Evolutionary conservation across 2,888 invertebrate species (phyloP), one percentile per base, ranked within the genome.

Genomic region (Drosophila niveifrons): DNA sequence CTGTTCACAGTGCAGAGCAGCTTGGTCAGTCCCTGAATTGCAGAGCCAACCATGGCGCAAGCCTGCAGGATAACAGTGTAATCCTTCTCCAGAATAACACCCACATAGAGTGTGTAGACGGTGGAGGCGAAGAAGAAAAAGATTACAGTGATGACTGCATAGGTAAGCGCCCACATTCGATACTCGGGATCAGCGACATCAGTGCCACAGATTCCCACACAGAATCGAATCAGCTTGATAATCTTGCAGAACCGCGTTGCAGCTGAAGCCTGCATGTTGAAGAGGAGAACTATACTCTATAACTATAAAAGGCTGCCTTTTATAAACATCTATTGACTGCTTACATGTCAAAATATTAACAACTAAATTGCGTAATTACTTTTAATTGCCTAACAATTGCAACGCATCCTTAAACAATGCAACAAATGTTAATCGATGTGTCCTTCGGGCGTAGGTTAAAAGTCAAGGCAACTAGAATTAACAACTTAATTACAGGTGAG

Each of bases 101-200:
- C 89, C 29, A 78, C 57, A 31, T 89, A 89, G 1, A 90, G 59
- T 0, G 90, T 90, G 47, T 90, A 90, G 1, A 52, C 36, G 1
- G 88, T 80, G 10, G 77, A 80, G 11, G 17, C 46, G 3, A 76
- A 84, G 7, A 66, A 88, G 4, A 56, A 17, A 6, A 65, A 36
- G 3, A 76, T 68, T 0, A 72, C 39, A 1, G n/a, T 1, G 0
- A 81, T 53, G 0, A 87, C 59, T 0, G 50, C 2, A 36, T 81
- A 88, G 1, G 89, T 90, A 2, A 78, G 17, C 11, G 59, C 28
- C 61, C 67, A 76, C 65, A 77, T 71, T 1, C 46, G 75, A 34
- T 58, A 90, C 7, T 83, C 53, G 0, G 78, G 72, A 28, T 67
- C 31, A 3, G 75, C 36, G 6, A 90, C 28, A 65, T 90, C 82